phyloP scores from a whole-genome alignment of 92 coral and sea anemone genomes.

The Blastomussa wellsi region DNA sequence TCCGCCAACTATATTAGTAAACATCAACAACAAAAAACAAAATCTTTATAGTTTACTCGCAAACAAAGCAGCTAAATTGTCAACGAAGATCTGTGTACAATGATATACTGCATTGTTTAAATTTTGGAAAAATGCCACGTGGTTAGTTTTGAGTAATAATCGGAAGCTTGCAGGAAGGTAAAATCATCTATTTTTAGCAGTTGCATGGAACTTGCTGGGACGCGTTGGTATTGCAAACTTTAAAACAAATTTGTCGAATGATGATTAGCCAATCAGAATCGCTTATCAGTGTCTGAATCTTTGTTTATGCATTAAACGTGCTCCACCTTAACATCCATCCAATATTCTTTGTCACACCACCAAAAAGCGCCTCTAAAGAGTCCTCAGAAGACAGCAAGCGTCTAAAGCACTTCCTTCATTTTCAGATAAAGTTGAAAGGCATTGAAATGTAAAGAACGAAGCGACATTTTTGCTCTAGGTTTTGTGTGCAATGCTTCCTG shows the following conservation, averaged over 20 bases:
- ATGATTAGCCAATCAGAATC: conserved; percentile 4
- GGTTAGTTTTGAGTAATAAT: background rate
- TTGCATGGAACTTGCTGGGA: background rate
- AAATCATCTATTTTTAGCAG: background rate
- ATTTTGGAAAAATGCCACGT: conserved; percentile 1
- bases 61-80: background rate
- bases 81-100: background rate
- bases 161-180: background rate
- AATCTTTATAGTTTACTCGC: background rate
- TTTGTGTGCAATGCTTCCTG: background rate
- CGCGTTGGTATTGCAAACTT: conserved; percentile 3
- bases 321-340: background rate
- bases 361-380: background rate
- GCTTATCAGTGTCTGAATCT: conserved; percentile 13
- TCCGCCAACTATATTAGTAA: background rate
- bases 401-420: conserved; percentile 7
- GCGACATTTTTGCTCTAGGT: background rate
- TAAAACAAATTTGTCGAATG: background rate
- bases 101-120: background rate
- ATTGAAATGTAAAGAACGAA: background rate
- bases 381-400: background rate
- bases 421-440: background rate
- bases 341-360: background rate
- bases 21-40: background rate
- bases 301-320: background rate